Evolutionary conservation across 2,113 vertebrate genomes (phyloP).

Genomic region (Heterochromis multidens): DNA sequence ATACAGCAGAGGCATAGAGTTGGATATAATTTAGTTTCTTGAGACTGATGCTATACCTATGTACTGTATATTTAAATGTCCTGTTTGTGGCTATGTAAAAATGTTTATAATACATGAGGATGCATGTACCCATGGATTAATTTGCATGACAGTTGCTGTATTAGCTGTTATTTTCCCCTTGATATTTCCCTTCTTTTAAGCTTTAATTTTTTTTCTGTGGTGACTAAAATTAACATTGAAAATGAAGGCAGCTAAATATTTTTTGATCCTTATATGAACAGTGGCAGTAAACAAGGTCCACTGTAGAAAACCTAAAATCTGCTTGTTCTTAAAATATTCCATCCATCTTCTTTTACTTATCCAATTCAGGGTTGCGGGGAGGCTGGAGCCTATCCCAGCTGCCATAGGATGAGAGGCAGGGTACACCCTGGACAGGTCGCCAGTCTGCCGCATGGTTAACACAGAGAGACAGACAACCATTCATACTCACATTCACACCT

Average conservation of each 20-base stretch:
- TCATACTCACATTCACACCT: no score
- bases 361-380: no score
- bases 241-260: background rate
- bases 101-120: background rate
- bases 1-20: background rate
- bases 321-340: background rate
- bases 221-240: no score
- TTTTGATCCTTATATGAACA: background rate
- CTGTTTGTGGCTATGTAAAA: background rate
- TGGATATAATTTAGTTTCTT: background rate
- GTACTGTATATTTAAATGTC: background rate
- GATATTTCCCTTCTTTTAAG: background rate
- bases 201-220: background rate
- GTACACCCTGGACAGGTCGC: no score
- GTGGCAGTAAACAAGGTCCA: no score
- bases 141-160: background rate
- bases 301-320: background rate
- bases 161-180: background rate
- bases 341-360: no score
- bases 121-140: accelerated
- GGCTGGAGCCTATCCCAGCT: no score
- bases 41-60: background rate
- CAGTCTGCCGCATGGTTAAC: no score
- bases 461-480: no score
- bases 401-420: no score